Conservation (phyloP, 1,140 invertebrate genomes). For the Vollenhovia emeryi region DNA sequence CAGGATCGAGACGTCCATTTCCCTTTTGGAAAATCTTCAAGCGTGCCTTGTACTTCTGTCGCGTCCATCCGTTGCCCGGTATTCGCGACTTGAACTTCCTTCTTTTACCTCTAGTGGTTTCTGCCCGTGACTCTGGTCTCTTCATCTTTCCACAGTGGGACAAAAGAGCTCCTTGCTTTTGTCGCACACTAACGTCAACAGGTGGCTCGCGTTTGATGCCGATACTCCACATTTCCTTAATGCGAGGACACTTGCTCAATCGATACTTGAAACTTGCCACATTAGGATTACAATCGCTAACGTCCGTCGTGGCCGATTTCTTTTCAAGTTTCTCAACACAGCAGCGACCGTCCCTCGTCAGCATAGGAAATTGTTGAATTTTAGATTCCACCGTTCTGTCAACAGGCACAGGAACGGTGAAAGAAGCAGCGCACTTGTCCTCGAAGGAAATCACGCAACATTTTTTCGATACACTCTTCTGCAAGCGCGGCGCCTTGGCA, state of each 20-base stretch:
- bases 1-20: slow-evolving; percentile 52
- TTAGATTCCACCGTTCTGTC: neutral
- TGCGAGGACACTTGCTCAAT: slow-evolving; percentile 64
- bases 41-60: slow-evolving; percentile 50
- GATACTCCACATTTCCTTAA: slow-evolving; percentile 37
- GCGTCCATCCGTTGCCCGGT: slow-evolving; percentile 31
- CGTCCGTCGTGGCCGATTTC: slow-evolving; percentile 8
- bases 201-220: neutral
- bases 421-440: slow-evolving; percentile 3
- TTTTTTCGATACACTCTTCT: neutral
- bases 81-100: neutral
- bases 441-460: neutral
- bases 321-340: neutral
- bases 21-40: slow-evolving; percentile 59
- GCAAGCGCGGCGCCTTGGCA: neutral
- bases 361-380: neutral
- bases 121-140: neutral
- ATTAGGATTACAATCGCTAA: slow-evolving; percentile 51
- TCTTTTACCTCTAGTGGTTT: neutral
- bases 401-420: neutral
- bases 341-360: neutral
- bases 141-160: neutral
- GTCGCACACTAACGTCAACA: neutral
- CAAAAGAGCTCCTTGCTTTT: neutral
- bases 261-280: slow-evolving; percentile 63